phyloP scores from a whole-genome alignment of 2,888 invertebrate species.

The Hanleya hanleyi region DNA sequence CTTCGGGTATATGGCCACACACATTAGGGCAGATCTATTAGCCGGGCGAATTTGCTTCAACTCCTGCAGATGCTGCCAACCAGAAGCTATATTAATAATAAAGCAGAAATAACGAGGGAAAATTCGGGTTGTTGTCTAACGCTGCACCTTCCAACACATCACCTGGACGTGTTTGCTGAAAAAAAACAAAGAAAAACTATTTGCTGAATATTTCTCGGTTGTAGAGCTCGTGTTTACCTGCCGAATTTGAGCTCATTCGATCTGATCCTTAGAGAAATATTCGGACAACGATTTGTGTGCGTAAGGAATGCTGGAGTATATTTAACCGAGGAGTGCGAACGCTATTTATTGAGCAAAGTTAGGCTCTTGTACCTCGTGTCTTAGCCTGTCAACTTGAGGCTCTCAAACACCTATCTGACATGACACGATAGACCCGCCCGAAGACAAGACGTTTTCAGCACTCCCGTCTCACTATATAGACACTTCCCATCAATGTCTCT shows the following conservation, averaged over 20 bases:
- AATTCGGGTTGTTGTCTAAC: too few relatives aligned
- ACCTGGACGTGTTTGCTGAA: neutral
- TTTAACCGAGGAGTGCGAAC: neutral
- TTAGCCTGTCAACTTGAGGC: neutral
- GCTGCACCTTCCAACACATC: too few relatives aligned
- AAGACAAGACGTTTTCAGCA: too few relatives aligned
- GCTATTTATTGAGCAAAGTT: constrained; percentile 1
- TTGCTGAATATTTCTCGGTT: neutral
- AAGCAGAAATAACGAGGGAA: too few relatives aligned
- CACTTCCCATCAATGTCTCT: too few relatives aligned
- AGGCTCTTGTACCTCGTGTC: neutral
- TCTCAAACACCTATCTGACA: neutral
- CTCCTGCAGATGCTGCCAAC: too few relatives aligned
- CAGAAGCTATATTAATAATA: too few relatives aligned
- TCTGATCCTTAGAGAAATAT: neutral
- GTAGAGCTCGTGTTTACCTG: neutral
- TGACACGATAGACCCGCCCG: neutral
- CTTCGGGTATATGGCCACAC: too few relatives aligned
- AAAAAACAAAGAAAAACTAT: neutral
- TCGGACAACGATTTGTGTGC: neutral
- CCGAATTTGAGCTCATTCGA: neutral
- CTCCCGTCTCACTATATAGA: too few relatives aligned
- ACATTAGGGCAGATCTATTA: too few relatives aligned
- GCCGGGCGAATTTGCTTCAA: too few relatives aligned
- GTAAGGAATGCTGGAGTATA: neutral